Base-by-base conservation (phyloP, 30 jellyfish, hydroid and myxozoan genomes). In the Hydra vulgaris region DNA sequence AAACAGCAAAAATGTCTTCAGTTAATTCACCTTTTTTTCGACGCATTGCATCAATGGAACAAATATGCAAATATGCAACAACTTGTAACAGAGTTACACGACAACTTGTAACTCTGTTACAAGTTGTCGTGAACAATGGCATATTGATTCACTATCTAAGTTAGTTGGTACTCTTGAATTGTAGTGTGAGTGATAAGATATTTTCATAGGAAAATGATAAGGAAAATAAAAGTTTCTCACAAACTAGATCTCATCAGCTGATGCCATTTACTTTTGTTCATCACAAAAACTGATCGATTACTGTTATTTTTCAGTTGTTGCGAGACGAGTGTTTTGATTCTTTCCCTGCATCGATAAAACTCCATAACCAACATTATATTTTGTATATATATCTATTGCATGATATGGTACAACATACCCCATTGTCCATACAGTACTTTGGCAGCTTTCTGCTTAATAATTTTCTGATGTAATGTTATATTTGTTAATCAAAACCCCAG, bases 281-380 rank as follows among this genome's bases (percentile, higher is more conserved):
- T 17, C 22, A 18, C 53, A 71, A 27, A 19, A 71, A 17, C 22
- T 0, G 74, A 0, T 19, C 79, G 20, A 21, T 71, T 71, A 0
- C 26, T 71, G 27, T 21, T 17, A 17, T 23, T 18, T 71, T 23
- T 71, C 22, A 71, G 22, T 71, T 71, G 52, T 71, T 71, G 79
- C 22, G n/a, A 18, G 53, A 71, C 18, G 79, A 71, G 22, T 71
- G 79, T 71, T 71, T 71, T n/a, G 73, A 71, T 71, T 71, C 74
- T 21, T 71, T 71, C 17, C 79, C 79, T 71, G 18, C 17, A 56
- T n/a, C 71, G 17, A 17, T 15, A n/a, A n/a, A n/a, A n/a, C n/a
- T n/a, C n/a, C n/a, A n/a, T n/a, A n/a, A n/a, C n/a, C n/a, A n/a
- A n/a, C n/a, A n/a, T n/a, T n/a, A n/a, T n/a, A n/a, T n/a, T n/a